Evolutionary conservation across 2,888 invertebrate species (phyloP).

Genomic region (Drosophila monieri): DNA sequence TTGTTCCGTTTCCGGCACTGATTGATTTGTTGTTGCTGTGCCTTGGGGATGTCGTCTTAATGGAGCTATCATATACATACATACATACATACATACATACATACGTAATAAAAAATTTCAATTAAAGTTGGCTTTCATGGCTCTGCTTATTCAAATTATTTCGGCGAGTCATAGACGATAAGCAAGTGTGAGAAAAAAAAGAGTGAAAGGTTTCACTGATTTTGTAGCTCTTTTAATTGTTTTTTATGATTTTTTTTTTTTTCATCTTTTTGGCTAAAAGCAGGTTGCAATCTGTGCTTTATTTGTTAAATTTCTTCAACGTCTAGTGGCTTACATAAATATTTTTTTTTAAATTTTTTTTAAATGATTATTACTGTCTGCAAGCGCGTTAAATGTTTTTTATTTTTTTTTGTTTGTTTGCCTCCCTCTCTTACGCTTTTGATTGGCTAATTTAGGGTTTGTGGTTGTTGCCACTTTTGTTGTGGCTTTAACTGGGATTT

Average conservation of each 20-base stretch:
- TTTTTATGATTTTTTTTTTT: conserved; percentile 29
- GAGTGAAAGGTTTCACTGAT: conserved; percentile 33
- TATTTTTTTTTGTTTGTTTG: conserved; percentile 1
- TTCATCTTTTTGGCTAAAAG: conserved; percentile 11
- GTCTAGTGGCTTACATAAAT: conserved; percentile 60
- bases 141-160: conserved; percentile 28
- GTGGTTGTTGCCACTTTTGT: conserved; percentile 12
- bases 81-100: too few relatives aligned
- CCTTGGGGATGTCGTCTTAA: background rate
- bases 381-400: conserved; percentile 22
- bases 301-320: conserved; percentile 59
- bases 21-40: conserved; percentile 29
- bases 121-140: conserved; percentile 13
- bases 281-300: conserved; percentile 51
- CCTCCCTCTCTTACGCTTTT: conserved; percentile 26
- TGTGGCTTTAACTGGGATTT: conserved; percentile 5
- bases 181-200: conserved; percentile 15
- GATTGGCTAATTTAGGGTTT: conserved; percentile 55
- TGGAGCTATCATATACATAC: conserved; percentile 21
- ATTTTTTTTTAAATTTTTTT: conserved; percentile 1
- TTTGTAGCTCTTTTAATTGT: conserved; percentile 52
- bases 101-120: conserved; percentile 1
- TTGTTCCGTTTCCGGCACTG: conserved; percentile 36
- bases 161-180: conserved; percentile 28
- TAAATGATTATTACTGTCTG: conserved; percentile 43